phyloP scores from a whole-genome alignment of 37 sponge, comb jelly and placozoan genomes.

The Eunapius fragilis region DNA sequence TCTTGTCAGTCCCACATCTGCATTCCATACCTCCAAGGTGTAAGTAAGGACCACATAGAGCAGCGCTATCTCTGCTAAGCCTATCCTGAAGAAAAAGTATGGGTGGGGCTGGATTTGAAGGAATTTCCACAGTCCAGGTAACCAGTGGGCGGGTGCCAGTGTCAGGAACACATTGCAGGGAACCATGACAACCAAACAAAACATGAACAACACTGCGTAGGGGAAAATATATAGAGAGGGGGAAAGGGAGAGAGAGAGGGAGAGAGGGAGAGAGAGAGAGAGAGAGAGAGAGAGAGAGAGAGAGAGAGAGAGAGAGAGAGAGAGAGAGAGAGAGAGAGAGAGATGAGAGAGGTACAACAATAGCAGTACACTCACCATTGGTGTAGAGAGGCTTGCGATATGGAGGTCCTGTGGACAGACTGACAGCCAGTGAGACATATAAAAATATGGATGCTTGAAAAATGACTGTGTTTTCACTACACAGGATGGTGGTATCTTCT shows the following conservation, averaged over 20 bases:
- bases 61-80: constrained; percentile 42
- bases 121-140: constrained; percentile 21
- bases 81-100: constrained; percentile 25
- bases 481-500: constrained; percentile 45
- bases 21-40: constrained; percentile 48
- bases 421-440: constrained; percentile 74
- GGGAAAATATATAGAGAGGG: too few relatives aligned
- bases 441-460: constrained; percentile 77
- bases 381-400: constrained; percentile 78
- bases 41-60: constrained; percentile 26
- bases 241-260: too few relatives aligned
- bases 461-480: constrained; percentile 77
- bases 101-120: constrained; percentile 30
- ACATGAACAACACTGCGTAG: constrained; percentile 47
- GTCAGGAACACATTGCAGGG: constrained; percentile 40
- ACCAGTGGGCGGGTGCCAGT: constrained; percentile 54
- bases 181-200: constrained; percentile 27
- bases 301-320: not conserved
- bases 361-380: constrained; percentile 72
- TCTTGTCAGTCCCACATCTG: not conserved
- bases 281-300: not conserved
- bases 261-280: not conserved
- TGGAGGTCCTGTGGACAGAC: constrained; percentile 80
- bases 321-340: not conserved
- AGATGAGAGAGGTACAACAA: too few relatives aligned